Evolutionary conservation across 2,797 vertebrate genomes (phyloP), one percentile per base, ranked within the genome.

Genomic region (Nyctibius grandis): DNA sequence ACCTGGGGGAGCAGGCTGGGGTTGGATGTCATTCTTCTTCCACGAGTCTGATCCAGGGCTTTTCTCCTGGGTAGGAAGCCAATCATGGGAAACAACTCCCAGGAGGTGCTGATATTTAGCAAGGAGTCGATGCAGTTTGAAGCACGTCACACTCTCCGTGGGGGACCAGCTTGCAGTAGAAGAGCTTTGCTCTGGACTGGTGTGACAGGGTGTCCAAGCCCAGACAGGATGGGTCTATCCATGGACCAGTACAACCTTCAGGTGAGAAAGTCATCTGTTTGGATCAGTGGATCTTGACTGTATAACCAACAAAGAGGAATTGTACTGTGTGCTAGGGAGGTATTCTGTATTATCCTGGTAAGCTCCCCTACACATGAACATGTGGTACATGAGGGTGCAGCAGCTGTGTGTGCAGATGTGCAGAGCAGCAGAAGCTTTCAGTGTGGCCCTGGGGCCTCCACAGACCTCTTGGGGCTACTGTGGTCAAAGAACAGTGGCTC

Each of bases 81-180:
- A 23, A 1, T 25, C 4, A 0, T 14, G 26, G 45, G 56, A 70
- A 76, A 48, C 50, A 44, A 0, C 34, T 70, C 33, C 45, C 45
- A 21, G 38, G 40, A 51, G 38, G 9, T n/a, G 22, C 33, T 53
- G 82, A 4, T 73, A 56, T 5, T 48, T 48, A 0, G 0, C n/a
- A 21, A 51, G 53, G 68, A 86, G 64, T 17, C 0, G 0, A 18
- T 47, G 45, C 3, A 11, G 40, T 34, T 22, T 15, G 42, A 74
- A 74, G 72, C 59, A 57, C 0, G 0, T 83, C 0, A 1, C 20
- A 3, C 26, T 76, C 29, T 85, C 45, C 44, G 1, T 2, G 11
- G 14, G 31, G 15, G 11, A 45, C 34, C 1, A 2, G 31, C 36
- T 44, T 40, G 61, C 4, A 8, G 76, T 23, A 74, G 78, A 36